These are phyloP conservation scores for Hydropotes inermis DNA, from an alignment of 2,113 vertebrate genomes.

Conservation along the genomic window DNA sequence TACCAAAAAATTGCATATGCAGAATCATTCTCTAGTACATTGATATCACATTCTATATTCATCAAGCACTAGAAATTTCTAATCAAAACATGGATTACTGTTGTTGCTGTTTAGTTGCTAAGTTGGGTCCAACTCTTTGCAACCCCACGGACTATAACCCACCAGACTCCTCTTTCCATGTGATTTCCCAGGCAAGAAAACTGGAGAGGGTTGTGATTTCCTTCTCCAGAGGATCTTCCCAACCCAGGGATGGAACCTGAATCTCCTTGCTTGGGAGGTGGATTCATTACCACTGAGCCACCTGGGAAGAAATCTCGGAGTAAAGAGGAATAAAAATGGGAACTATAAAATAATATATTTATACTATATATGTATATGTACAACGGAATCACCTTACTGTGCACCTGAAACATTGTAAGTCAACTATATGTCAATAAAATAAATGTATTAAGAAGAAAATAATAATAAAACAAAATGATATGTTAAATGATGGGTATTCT, in stretches of 20 bases:
- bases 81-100: not conserved
- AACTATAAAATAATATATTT: not conserved
- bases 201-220: not conserved
- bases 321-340: not conserved
- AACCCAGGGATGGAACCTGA: not conserved
- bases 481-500: not conserved
- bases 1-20: not conserved
- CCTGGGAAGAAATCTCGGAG: not conserved
- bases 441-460: not conserved
- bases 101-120: not conserved
- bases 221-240: not conserved
- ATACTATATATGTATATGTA: not conserved
- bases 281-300: not conserved
- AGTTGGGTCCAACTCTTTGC: not conserved
- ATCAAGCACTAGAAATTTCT: not conserved
- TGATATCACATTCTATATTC: not conserved
- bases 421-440: not conserved
- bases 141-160: not conserved
- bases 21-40: not conserved
- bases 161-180: not conserved
- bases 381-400: not conserved
- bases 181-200: not conserved
- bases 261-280: not conserved
- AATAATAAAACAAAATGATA: not conserved
- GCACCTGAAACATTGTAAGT: accelerated